Evolutionary conservation across 2,113 vertebrate genomes (phyloP), one percentile per base, ranked within the genome.

Genomic region (Glaucomys volans): DNA sequence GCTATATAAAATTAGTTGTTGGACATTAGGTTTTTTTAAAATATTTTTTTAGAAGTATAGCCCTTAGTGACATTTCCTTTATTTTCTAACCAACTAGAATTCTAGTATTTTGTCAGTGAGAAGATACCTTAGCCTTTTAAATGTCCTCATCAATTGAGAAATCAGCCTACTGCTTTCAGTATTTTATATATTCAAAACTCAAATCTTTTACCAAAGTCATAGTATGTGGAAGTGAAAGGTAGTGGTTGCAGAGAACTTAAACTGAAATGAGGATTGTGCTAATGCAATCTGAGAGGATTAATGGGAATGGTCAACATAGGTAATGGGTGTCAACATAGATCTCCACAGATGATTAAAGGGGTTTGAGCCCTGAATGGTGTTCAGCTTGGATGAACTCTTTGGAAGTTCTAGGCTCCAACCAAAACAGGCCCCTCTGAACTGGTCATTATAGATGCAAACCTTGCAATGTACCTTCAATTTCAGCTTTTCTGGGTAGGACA

Each of bases 221-320:
- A 2, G 81, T 93, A 72, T 7, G 5, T 77, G 32, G 47, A 91
- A 92, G 12, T 35, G 59, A 76, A 77, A 30, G 50, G 44, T 20
- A 83, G 37, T n/a, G 35, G 16, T 67, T 74, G 16, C 30, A 87
- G 57, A 92, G 59, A 97, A 89, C 86, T 90, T 54, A 71, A 32
- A 64, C 47, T 74, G 52, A 85, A 89, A 59, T 90, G 42, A 86
- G 87, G 92, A 40, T 14, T 42, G 13, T 22, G 52, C 24, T 52
- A 87, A 71, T 14, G 8, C 35, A 86, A 42, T 64, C 35, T 74
- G 71, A 81, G 67, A 91, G 6, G 37, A 28, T 82, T 57, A 57
- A 69, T 47, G 30, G 79, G 74, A 69, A 1, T 28, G 16, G 4
- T 32, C 37, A n/a, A n/a, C n/a, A n/a, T n/a, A n/a, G n/a, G n/a